Base-by-base conservation (phyloP, 2,113 vertebrate genomes). In the Mobula birostris region DNA sequence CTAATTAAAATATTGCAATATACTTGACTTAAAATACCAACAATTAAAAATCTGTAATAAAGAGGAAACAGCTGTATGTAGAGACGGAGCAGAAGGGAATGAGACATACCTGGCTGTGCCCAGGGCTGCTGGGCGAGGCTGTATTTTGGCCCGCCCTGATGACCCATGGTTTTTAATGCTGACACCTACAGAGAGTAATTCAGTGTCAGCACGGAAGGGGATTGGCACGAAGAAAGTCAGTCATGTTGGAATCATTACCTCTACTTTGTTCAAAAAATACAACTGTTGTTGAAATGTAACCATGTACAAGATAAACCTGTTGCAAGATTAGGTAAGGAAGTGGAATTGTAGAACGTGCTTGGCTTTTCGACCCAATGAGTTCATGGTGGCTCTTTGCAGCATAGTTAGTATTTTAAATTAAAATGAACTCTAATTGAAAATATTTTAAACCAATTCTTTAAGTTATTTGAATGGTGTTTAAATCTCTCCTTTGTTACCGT, bases 121-220 rank as follows among this genome's bases (percentile, higher is more conserved):
- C 99, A 99, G 74, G 99, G 98, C 90, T 99, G 99, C 95, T 99
- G 98, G 1, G 98, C 97, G 68, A 99, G 97, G 94, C 96, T 98
- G 95, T 99, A 99, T 0, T 96, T 98, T 92, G 99, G 98, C 56
- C 99, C 99, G 95, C 98, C 98, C 95, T 99, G 97, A 94, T 96
- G 98, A 70, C 97, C 98, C 98, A 98, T 99, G 3, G 98, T 97
- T 96, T 98, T 99, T 94, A 99, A 96, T 92, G 98, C 98, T 94
- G 97, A 96, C 63, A 99, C 98, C 99, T 99, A 96, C 90, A 96
- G 7, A 94, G 15, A 80, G 56, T 0, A 93, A 93, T 74, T 93
- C 36, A 29, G 40, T 11, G 19, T 93, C 21, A 93, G 48, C 72
- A 74, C 4, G 15, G 21, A 76, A 74, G 32, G 19, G 74, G 91